Evolutionary conservation across 2,113 vertebrate genomes (phyloP).

Genomic region (Spermophilus dauricus): DNA sequence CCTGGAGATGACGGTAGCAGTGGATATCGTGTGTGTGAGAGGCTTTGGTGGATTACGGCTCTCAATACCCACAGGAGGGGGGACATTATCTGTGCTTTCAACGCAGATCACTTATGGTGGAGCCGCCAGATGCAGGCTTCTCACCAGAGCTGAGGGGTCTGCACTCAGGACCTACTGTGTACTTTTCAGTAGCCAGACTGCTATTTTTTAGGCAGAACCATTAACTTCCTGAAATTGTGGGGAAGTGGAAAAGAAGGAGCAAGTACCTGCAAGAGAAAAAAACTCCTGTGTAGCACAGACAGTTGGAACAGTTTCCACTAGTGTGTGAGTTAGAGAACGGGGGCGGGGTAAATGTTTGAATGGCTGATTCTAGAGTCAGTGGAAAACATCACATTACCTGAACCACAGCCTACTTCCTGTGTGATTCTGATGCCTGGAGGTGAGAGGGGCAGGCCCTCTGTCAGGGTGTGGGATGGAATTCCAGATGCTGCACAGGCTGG

Average conservation of each 20-base stretch:
- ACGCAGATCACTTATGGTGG: rapidly evolving
- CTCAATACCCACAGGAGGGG: not conserved
- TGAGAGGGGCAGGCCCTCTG: rapidly evolving
- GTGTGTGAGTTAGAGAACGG: too few species aligned
- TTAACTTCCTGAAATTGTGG: not conserved
- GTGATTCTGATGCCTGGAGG: not conserved
- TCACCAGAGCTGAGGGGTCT: not conserved
- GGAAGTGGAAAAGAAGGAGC: not conserved
- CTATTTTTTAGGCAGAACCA: not conserved
- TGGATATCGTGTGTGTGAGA: rapidly evolving
- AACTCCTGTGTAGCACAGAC: not conserved
- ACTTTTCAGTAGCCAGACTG: not conserved
- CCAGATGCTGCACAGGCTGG: rapidly evolving
- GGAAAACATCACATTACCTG: not conserved
- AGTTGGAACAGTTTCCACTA: not conserved
- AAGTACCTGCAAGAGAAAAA: not conserved
- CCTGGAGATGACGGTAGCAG: not conserved
- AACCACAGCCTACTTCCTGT: not conserved
- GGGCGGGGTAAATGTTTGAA: not conserved
- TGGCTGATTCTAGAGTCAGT: not conserved
- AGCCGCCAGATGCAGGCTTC: not conserved
- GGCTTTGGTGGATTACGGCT: not conserved
- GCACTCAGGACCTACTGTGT: rapidly evolving
- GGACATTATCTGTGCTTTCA: not conserved
- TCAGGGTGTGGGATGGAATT: too few species aligned